Conservation (phyloP, 1,140 invertebrate genomes). For the Euschistus heros region DNA sequence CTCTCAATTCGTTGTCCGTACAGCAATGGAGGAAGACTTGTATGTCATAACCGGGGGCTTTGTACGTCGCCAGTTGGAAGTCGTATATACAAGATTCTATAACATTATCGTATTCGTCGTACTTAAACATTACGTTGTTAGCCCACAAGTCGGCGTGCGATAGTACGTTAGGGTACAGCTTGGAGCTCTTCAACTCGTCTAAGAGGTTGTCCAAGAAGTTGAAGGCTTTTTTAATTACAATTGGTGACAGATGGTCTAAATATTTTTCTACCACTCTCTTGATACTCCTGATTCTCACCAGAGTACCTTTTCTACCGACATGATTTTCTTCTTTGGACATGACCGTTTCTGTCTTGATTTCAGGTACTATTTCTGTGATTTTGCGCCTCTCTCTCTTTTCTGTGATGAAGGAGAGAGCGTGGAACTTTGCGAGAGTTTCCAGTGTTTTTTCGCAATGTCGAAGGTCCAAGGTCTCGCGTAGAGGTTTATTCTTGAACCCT, state of each 20-base stretch:
- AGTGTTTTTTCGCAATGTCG: background rate
- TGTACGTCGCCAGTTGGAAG: conserved; percentile 10
- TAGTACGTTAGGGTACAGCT: background rate
- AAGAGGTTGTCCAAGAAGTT: background rate
- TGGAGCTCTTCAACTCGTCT: background rate
- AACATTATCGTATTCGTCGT: background rate
- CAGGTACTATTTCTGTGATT: background rate
- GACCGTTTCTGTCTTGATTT: background rate
- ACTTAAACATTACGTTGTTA: conserved; percentile 15
- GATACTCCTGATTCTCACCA: background rate
- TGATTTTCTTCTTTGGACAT: background rate
- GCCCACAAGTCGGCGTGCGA: conserved; percentile 1
- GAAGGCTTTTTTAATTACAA: background rate
- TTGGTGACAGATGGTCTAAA: background rate
- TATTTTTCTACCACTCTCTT: background rate
- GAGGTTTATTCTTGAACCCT: background rate
- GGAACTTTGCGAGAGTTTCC: background rate
- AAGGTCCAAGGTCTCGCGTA: background rate
- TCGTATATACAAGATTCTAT: background rate
- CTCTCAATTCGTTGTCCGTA: background rate
- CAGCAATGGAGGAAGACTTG: background rate
- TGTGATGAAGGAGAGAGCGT: background rate
- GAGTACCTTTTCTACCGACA: background rate
- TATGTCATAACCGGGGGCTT: background rate
- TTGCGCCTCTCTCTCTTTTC: background rate